These are phyloP conservation scores for Caprella mutica DNA, from an alignment of 2,888 invertebrate genomes.

Conservation along the genomic window DNA sequence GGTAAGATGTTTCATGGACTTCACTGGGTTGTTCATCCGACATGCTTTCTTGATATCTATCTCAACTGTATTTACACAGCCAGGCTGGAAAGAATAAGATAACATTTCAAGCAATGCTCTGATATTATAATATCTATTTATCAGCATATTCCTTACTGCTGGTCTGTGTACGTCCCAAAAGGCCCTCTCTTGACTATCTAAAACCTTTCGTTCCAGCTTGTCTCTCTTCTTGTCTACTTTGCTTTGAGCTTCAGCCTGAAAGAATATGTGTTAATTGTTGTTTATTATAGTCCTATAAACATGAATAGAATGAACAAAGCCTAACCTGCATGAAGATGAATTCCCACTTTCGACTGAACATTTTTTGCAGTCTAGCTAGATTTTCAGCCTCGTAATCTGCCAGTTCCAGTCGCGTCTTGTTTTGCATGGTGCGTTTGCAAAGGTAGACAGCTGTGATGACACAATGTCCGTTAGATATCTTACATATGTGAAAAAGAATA, in stretches of 20 bases:
- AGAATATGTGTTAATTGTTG: too few species aligned
- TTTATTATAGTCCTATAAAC: too few species aligned
- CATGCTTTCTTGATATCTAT: conserved; percentile 94
- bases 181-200: conserved; percentile 97
- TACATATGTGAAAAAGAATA: background rate
- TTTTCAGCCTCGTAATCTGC: conserved; percentile 99
- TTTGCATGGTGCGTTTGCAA: conserved; percentile 99
- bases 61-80: conserved; percentile 97
- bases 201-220: conserved; percentile 90
- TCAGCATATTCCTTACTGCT: conserved; percentile 53
- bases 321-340: conserved; percentile 91
- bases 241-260: conserved; percentile 68
- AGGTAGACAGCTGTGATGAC: conserved; percentile 76
- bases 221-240: conserved; percentile 98
- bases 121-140: background rate
- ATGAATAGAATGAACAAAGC: too few species aligned
- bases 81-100: conserved; percentile 55
- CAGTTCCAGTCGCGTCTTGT: conserved; percentile 90
- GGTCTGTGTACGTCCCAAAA: conserved; percentile 99
- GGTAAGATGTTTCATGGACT: conserved; percentile 41
- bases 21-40: conserved; percentile 43
- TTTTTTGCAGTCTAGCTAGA: conserved; percentile 89
- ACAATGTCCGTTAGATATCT: background rate
- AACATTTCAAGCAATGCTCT: background rate
- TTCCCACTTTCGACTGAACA: conserved; percentile 99